Percentiles rank a stretch among this genome's conserved stretches.
These are phyloP conservation scores for Noctuana brunneofusca DNA, from an alignment of 2,888 invertebrate species.

Conservation along the genomic window DNA sequence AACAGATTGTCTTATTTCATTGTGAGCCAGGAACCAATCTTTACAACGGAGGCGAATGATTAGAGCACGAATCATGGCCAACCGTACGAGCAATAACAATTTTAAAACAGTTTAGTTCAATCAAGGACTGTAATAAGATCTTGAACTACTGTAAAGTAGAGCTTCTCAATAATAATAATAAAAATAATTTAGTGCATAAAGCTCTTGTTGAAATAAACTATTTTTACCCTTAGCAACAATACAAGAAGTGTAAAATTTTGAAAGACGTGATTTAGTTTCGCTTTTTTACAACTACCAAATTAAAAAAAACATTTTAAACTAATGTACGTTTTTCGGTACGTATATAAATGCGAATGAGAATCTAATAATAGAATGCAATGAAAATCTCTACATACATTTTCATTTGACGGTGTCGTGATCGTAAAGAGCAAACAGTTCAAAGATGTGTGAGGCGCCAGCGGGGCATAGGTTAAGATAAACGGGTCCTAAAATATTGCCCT, in stretches of 20 bases:
- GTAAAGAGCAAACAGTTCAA: conserved; percentile 42
- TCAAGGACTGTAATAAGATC: neutral
- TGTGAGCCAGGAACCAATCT: conserved; percentile 44
- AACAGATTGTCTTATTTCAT: conserved; percentile 63
- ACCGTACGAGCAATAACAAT: neutral
- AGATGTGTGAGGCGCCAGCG: conserved; percentile 49
- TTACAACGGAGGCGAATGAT: neutral
- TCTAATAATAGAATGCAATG: neutral
- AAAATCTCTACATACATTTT: neutral
- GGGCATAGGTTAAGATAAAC: conserved; percentile 34
- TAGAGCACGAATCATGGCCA: conserved; percentile 9
- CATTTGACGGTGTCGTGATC: conserved; percentile 2
- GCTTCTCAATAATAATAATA: neutral
- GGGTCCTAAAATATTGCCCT: conserved; percentile 17
- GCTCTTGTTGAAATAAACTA: too few relatives aligned
- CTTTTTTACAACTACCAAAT: too few relatives aligned
- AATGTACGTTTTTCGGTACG: neutral
- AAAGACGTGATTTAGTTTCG: too few relatives aligned
- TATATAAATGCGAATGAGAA: neutral
- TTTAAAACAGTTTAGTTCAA: conserved; percentile 1
- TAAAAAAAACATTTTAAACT: too few relatives aligned
- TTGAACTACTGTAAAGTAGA: neutral
- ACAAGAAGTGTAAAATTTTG: too few relatives aligned
- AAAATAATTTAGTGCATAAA: too few relatives aligned
- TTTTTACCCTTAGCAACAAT: too few relatives aligned